Base-by-base conservation (phyloP, 2,113 vertebrate species). In the Lepus europaeus region DNA sequence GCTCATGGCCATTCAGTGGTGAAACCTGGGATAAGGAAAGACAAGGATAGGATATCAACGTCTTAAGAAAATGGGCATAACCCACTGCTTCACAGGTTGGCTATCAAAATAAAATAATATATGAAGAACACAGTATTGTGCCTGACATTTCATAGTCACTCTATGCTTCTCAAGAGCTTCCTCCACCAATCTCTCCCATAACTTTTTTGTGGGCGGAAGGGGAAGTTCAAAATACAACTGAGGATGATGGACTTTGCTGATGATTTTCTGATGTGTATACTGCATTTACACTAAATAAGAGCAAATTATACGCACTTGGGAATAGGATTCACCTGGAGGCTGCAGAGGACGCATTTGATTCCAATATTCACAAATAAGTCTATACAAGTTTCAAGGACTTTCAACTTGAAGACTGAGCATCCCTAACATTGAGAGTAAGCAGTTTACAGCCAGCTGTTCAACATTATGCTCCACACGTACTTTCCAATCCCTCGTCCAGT, bases 1-100 rank as follows among this genome's bases (percentile, higher is more conserved):
- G 69, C 12, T 69, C 72, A 95, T 31, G 94, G 36, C 19, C 36
- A 63, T 74, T 45, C 74, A 77, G 39, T 29, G 69, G 56, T 59
- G 91, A 64, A 90, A 87, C 5, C 51, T 92, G 16, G 33, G n/a
- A 78, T 78, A 85, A 14, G 45, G 36, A 80, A 22, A 92, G n/a
- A 68, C 14, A 80, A 61, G 14, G 31, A 36, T 0, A 36, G 45
- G 25, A 89, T 95, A 61, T 89, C 56, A 74, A 69, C 39, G 51
- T 93, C 23, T n/a, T 81, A 72, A 95, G 74, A 93, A 96, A 91
- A 74, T 33, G 20, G 27, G 59, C n/a, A 95, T 82, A 85, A 85
- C 27, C 31, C 5, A 64, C 1, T 19, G 63, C 29, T 23, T n/a
- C 31, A 36, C 1, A 68, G 33, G 49, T 10, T 45, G 27, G 39